Evolutionary conservation across 2,888 invertebrate species (phyloP).

Genomic region (Oeneis ivallda): DNA sequence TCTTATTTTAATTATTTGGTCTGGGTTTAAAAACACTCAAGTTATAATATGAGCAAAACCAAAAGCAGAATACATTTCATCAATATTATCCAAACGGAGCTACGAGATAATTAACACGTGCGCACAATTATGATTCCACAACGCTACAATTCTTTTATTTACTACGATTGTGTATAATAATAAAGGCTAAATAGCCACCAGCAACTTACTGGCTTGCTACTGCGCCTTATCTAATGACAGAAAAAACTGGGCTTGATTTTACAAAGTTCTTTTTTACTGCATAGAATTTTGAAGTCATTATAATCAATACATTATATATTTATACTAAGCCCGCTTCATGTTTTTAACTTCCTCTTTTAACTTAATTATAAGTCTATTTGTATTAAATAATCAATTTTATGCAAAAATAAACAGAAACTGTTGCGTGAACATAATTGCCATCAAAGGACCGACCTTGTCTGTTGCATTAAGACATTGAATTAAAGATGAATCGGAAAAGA

Average conservation of each 20-base stretch:
- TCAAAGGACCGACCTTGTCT: conserved; percentile 40
- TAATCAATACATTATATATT: too few species aligned
- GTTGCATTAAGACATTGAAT: conserved; percentile 45
- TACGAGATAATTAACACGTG: conserved; percentile 20
- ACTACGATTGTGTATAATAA: conserved; percentile 11
- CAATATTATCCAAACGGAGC: background rate
- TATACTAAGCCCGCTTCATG: background rate
- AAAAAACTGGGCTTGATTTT: too few species aligned
- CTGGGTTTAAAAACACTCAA: background rate
- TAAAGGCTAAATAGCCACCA: background rate
- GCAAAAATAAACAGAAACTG: conserved; percentile 39
- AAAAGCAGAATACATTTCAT: background rate
- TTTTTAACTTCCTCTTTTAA: background rate
- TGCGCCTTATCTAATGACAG: background rate
- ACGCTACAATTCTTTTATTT: conserved; percentile 28
- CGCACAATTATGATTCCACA: conserved; percentile 26
- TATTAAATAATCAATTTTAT: conserved; percentile 31
- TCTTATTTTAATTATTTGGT: too few species aligned
- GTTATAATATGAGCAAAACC: background rate
- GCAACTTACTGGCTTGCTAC: background rate
- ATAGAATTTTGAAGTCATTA: too few species aligned
- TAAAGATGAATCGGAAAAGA: conserved; percentile 44
- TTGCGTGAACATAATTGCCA: conserved; percentile 40
- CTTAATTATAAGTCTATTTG: background rate
- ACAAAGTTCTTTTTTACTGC: too few species aligned